Evolutionary conservation across 2,888 invertebrate species (phyloP).

Genomic region (Bellardia bayeri): DNA sequence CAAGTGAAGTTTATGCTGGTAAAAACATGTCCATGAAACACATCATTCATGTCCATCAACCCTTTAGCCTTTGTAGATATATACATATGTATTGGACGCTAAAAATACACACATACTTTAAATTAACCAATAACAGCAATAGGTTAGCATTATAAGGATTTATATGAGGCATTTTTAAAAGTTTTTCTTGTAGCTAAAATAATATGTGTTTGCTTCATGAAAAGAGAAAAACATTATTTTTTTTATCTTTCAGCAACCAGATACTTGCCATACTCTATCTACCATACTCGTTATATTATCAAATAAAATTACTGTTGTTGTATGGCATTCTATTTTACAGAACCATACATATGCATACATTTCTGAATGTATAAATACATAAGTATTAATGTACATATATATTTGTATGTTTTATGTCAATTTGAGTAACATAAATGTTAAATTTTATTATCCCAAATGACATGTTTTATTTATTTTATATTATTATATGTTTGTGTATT

Average conservation of each 20-base stretch:
- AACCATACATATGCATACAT: background rate
- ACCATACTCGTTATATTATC: background rate
- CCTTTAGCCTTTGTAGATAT: no score
- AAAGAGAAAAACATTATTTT: background rate
- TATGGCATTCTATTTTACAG: background rate
- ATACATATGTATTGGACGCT: no score
- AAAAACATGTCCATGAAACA: no score
- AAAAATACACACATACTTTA: no score
- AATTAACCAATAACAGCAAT: no score
- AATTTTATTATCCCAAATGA: slow-evolving; percentile 68
- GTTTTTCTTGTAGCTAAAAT: no score
- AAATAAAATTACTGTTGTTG: slow-evolving; percentile 4
- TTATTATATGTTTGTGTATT: slow-evolving; percentile 53
- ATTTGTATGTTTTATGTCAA: slow-evolving; percentile 59
- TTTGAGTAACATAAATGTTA: slow-evolving; percentile 64
- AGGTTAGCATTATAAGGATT: no score
- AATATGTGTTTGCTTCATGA: background rate
- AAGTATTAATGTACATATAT: background rate
- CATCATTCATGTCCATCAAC: no score
- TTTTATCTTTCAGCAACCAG: background rate
- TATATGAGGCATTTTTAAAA: no score
- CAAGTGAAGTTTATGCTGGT: no score
- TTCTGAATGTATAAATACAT: background rate
- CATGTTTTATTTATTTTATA: slow-evolving; percentile 58
- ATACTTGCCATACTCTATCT: slow-evolving; percentile 3